phyloP scores from a whole-genome alignment of 1,140 invertebrate genomes.

The Coelopa frigida region DNA sequence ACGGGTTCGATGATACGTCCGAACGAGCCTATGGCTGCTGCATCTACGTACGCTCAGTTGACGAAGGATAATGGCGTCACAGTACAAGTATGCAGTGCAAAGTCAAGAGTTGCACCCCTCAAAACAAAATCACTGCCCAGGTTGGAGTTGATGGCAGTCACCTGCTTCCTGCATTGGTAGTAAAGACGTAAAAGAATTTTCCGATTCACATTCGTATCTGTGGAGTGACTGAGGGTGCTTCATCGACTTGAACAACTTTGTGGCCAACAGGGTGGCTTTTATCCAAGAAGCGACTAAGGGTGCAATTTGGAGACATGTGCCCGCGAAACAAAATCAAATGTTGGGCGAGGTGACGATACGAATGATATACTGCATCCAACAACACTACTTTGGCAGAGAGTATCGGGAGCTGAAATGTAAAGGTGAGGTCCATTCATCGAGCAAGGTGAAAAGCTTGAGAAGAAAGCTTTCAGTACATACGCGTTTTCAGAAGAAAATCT shows the following conservation, averaged over 20 bases:
- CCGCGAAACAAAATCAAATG: slow-evolving; percentile 20
- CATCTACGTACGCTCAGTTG: not conserved
- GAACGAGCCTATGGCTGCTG: not conserved
- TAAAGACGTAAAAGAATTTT: too few relatives aligned
- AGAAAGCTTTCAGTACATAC: too few relatives aligned
- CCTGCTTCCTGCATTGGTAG: too few relatives aligned
- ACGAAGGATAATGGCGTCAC: not conserved
- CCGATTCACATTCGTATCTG: too few relatives aligned
- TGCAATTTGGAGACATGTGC: slow-evolving; percentile 22
- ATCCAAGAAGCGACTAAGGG: slow-evolving; percentile 19
- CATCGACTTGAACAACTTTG: slow-evolving; percentile 17
- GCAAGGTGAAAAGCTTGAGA: too few relatives aligned
- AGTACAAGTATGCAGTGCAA: not conserved
- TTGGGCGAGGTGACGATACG: too few relatives aligned
- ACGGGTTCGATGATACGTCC: not conserved
- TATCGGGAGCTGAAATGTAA: too few relatives aligned
- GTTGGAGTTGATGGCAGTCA: too few relatives aligned
- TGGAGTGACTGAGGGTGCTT: slow-evolving; percentile 7
- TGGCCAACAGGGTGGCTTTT: slow-evolving; percentile 26
- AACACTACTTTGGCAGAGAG: too few relatives aligned
- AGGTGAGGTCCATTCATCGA: too few relatives aligned
- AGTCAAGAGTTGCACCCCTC: slow-evolving; percentile 1
- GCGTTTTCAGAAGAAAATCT: too few relatives aligned
- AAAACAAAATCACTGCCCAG: not conserved
- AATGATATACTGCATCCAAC: too few relatives aligned